Evolutionary conservation across 2,888 invertebrate genomes (phyloP), one percentile per base, ranked within the genome.

Genomic region (Therioaphis trifolii): DNA sequence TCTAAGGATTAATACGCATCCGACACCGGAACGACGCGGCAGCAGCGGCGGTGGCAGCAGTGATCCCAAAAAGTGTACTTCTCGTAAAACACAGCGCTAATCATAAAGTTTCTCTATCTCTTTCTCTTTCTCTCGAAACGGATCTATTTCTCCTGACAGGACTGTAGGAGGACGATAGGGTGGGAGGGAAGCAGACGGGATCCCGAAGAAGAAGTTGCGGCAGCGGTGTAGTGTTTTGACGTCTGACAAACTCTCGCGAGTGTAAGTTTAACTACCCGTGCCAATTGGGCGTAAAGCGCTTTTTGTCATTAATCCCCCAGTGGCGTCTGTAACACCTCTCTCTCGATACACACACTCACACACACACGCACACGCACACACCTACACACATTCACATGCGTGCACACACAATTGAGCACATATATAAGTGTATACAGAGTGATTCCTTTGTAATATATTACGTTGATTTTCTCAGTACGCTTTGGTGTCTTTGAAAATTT

Each of bases 231-330:
- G 77, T 21, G 66, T 77, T 77, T 77, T 58, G 58, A 75, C 58
- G 75, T 75, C 58, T 49, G 77, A 77, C 77, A 66, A 77, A 66
- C 63, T 66, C 29, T 76, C 61, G 52, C 52, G 27, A 46, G 55
- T 78, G 35, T 52, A 63, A 77, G 27, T 63, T 66, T 66, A 49
- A 46, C 40, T 66, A 46, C 49, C 52, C 24, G 68, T 18, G 78
- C 78, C 78, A 52, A 78, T 78, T 78, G 78, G 35, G 78, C 68
- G 78, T 55, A 55, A 68, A 68, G 78, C 78, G 52, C 78, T 78
- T 52, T 68, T 52, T 68, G 68, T 78, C 78, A 55, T 52, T 78
- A 78, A 78, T 78, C 68, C 68, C 52, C 49, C 58, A 15, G 15
- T 11, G 63, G 29, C 72, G 18, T 74, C 24, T 27, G n/a, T 72